Evolutionary conservation across 2,797 vertebrate genomes (phyloP).

Genomic region (Channa striata): DNA sequence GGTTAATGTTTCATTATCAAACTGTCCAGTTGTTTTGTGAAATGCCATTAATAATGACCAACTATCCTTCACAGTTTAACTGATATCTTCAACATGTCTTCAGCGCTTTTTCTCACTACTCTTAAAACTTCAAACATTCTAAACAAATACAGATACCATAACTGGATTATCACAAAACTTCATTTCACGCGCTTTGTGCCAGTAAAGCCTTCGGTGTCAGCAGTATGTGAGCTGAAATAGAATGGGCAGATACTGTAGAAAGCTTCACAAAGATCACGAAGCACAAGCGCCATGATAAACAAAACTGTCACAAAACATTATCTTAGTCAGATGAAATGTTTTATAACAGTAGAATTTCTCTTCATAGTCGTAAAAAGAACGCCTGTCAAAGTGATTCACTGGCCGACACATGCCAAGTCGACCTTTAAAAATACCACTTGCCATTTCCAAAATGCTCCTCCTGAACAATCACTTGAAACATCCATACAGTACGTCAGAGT

Average conservation of each 20-base stretch:
- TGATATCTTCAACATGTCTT: too few species aligned
- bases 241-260: too few species aligned
- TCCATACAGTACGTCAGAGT: too few species aligned
- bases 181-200: neutral
- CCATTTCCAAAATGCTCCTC: conserved; percentile 19
- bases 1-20: neutral
- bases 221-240: conserved; percentile 2
- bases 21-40: neutral
- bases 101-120: too few species aligned
- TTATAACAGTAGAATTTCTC: conserved; percentile 31
- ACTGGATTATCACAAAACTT: too few species aligned
- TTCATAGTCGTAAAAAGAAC: conserved; percentile 46
- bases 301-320: too few species aligned
- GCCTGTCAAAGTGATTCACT: neutral
- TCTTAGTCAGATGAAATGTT: conserved; percentile 9
- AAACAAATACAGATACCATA: too few species aligned
- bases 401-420: conserved; percentile 2
- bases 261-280: conserved; percentile 19
- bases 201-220: neutral
- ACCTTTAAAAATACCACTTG: conserved; percentile 9
- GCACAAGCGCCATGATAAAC: conserved; percentile 7
- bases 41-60: neutral
- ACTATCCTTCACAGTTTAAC: neutral
- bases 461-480: conserved; percentile 13
- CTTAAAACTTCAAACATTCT: too few species aligned